Conservation (phyloP, 2,113 vertebrate genomes). For the Rousettus leschenaultii region DNA sequence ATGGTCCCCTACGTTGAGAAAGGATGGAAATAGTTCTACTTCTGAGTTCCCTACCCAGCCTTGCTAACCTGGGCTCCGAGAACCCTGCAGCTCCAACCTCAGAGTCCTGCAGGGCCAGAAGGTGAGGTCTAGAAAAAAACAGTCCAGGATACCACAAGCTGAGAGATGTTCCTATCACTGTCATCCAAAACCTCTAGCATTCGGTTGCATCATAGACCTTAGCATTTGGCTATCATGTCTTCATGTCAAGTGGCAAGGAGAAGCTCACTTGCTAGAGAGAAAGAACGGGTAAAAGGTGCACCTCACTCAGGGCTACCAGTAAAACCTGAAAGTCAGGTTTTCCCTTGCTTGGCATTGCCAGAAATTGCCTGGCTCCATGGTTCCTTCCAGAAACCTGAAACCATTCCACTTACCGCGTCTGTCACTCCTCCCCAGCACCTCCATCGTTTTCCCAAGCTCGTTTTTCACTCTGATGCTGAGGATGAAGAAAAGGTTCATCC, state of each 20-base stretch:
- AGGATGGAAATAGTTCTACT: not conserved
- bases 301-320: not conserved
- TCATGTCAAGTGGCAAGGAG: not conserved
- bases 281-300: not conserved
- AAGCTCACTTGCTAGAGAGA: not conserved
- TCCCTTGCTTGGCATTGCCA: not conserved
- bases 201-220: not conserved
- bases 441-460: conserved; percentile 43
- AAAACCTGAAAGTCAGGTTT: not conserved
- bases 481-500: conserved; percentile 48
- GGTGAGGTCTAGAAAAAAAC: not conserved
- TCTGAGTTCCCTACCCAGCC: not conserved
- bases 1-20: not conserved
- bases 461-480: conserved; percentile 33
- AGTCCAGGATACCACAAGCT: rapidly evolving
- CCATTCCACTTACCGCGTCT: rapidly evolving
- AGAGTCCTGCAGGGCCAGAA: not conserved
- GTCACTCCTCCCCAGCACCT: not conserved
- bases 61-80: not conserved
- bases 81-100: not conserved
- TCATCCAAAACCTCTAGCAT: not conserved
- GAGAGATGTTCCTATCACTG: not conserved
- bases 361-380: not conserved
- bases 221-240: not conserved
- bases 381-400: not conserved